Conservation (phyloP, 2,113 vertebrate species). For the Lamprologus callipterus region DNA sequence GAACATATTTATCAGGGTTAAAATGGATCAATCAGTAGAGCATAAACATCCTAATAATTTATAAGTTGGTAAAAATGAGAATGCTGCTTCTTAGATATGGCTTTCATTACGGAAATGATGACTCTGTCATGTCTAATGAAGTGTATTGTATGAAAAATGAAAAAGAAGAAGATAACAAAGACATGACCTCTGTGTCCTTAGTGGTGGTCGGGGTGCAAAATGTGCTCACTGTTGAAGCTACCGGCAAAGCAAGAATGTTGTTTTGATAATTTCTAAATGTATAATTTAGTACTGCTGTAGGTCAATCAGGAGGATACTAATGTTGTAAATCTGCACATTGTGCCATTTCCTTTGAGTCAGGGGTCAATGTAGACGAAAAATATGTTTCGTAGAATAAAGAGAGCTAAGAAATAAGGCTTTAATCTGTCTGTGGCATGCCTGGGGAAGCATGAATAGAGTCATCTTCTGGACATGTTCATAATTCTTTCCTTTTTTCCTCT, state of each 20-base stretch:
- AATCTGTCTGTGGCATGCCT: not conserved
- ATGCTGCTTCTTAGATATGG: not conserved
- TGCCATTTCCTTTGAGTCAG: not conserved
- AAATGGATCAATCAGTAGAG: not conserved
- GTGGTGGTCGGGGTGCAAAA: not conserved
- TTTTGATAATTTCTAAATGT: not conserved
- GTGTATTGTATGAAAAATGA: not conserved
- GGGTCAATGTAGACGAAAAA: rapidly evolving
- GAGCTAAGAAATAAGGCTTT: not conserved
- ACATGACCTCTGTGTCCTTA: not conserved
- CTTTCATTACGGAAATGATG: not conserved
- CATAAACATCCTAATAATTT: not conserved
- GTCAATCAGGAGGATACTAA: not conserved
- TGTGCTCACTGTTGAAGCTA: not conserved
- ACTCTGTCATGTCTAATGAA: not conserved
- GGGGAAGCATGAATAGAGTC: not conserved
- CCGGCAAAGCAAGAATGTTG: not conserved
- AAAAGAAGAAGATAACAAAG: not conserved
- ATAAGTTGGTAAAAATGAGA: not conserved
- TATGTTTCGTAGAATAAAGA: not conserved
- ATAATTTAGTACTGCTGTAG: not conserved
- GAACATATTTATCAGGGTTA: not conserved
- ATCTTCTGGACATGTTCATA: not conserved
- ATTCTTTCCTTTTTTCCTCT: not conserved
- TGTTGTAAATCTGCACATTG: not conserved